phyloP scores from a whole-genome alignment of 37 sponge, comb jelly and placozoan genomes.

The Petrosia ficiformis region DNA sequence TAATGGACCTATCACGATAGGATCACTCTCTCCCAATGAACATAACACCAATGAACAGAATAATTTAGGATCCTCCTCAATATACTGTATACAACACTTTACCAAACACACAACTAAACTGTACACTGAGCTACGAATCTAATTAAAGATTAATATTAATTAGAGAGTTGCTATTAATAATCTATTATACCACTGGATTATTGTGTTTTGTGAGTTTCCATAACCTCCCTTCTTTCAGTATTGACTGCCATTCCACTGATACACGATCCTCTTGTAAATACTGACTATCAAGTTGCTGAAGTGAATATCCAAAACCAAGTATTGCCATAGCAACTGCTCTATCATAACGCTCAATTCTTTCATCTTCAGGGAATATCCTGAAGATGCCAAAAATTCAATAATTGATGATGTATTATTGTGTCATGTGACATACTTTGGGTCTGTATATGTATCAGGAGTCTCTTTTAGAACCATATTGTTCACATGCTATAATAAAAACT shows the following conservation, averaged over 20 bases:
- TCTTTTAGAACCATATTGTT: conserved; percentile 34
- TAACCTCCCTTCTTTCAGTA: conserved; percentile 32
- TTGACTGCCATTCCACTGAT: conserved; percentile 14
- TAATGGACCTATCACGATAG: conserved; percentile 37
- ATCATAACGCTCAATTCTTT: conserved; percentile 57
- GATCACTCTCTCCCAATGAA: conserved; percentile 52
- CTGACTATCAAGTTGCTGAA: conserved; percentile 1
- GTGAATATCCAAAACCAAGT: conserved; percentile 13
- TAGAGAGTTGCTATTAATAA: not conserved
- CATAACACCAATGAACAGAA: conserved; percentile 47
- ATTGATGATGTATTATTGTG: not conserved
- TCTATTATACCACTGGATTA: not conserved
- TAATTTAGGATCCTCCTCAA: conserved; percentile 5
- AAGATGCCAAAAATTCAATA: no score
- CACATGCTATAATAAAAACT: conserved; percentile 18
- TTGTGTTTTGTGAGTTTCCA: conserved; percentile 50
- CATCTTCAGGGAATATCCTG: conserved; percentile 47
- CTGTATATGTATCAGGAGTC: conserved; percentile 58
- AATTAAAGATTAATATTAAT: not conserved
- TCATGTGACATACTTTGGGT: conserved; percentile 51
- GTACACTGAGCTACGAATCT: conserved; percentile 40
- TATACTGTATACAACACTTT: not conserved
- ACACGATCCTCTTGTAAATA: not conserved
- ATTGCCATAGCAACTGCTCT: conserved; percentile 51
- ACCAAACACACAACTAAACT: conserved; percentile 21